These are phyloP conservation scores for Strigops habroptila DNA, from an alignment of 2,113 vertebrate genomes.

Conservation along the genomic window DNA sequence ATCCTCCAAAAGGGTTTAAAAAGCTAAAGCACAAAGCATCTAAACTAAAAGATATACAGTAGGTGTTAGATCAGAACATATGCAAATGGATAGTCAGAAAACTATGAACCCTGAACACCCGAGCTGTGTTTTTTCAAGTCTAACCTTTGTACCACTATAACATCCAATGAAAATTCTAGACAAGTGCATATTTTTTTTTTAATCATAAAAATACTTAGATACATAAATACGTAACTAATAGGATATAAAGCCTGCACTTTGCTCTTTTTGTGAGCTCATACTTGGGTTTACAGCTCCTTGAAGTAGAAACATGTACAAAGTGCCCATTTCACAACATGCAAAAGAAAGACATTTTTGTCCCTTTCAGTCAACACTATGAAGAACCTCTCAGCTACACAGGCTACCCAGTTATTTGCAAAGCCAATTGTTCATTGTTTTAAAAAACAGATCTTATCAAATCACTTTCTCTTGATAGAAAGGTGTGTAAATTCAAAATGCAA, in stretches of 20 bases:
- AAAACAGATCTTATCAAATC: neutral
- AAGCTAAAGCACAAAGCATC: constrained; percentile 61
- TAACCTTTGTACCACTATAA: neutral
- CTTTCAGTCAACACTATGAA: neutral
- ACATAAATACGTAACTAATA: neutral
- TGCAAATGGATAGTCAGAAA: neutral
- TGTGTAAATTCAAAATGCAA: neutral
- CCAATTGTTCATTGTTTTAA: neutral
- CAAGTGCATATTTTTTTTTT: neutral
- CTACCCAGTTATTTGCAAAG: neutral
- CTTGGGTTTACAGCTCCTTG: neutral
- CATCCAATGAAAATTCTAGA: neutral
- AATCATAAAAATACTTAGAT: neutral
- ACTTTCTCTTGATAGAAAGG: neutral
- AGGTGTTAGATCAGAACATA: constrained; percentile 41
- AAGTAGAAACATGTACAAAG: neutral
- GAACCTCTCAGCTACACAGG: neutral
- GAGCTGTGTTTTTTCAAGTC: neutral
- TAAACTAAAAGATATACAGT: constrained; percentile 55
- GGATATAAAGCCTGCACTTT: neutral
- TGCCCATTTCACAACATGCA: neutral
- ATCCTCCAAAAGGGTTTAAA: constrained; percentile 57
- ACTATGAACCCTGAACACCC: neutral
- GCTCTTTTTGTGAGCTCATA: neutral
- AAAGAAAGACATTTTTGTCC: neutral